These are phyloP conservation scores for Fopius arisanus DNA, from an alignment of 1,140 invertebrate genomes.

Conservation along the genomic window DNA sequence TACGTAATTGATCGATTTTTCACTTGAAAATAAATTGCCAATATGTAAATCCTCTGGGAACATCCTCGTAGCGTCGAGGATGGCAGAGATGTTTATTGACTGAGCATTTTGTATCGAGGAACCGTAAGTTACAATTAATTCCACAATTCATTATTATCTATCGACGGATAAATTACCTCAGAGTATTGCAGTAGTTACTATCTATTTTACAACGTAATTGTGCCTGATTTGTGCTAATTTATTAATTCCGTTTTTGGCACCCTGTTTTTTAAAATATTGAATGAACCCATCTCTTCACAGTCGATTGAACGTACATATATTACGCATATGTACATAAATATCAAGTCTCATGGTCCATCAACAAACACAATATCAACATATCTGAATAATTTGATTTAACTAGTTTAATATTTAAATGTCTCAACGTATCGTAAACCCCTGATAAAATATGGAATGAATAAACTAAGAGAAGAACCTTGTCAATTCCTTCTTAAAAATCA, in stretches of 20 bases:
- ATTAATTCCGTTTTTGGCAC: conserved; percentile 10
- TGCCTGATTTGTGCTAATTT: conserved; percentile 5
- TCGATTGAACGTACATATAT: conserved; percentile 1
- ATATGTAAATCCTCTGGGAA: conserved; percentile 14
- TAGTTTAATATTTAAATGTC: conserved; percentile 1
- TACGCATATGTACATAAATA: conserved; percentile 1
- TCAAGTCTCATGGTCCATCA: neutral
- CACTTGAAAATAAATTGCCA: neutral
- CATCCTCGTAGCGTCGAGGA: conserved; percentile 17
- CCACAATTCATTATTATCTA: neutral
- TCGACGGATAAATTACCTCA: conserved; percentile 5
- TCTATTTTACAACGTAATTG: neutral
- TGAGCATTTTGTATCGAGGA: neutral
- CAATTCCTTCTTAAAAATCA: conserved; percentile 2
- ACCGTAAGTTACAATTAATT: conserved; percentile 10
- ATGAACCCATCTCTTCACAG: neutral
- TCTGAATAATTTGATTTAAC: neutral
- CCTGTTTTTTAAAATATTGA: conserved; percentile 15
- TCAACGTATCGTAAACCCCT: neutral
- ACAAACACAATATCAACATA: neutral
- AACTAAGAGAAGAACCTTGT: neutral
- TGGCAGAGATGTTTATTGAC: conserved; percentile 24
- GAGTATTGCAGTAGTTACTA: neutral
- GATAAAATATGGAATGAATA: neutral
- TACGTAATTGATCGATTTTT: neutral